These are phyloP conservation scores for Agapornis canus DNA, from an alignment of 2,797 vertebrate species.

Conservation along the genomic window DNA sequence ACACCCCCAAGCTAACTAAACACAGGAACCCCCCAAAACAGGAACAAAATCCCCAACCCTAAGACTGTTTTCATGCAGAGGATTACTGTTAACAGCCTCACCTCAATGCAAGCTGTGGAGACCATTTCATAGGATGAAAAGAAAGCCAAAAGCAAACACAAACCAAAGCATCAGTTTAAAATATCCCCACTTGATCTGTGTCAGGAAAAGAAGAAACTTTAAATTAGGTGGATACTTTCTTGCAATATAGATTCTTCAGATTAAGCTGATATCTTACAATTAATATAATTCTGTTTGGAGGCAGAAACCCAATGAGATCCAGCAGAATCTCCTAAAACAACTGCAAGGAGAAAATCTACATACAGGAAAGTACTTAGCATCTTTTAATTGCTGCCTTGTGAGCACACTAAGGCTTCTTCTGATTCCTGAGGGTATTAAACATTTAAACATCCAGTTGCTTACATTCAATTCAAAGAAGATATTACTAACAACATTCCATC, in stretches of 20 bases:
- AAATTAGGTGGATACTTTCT: neutral
- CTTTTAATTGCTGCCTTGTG: neutral
- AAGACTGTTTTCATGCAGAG: neutral
- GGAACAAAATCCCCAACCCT: neutral
- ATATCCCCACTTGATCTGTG: neutral
- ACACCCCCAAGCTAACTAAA: neutral
- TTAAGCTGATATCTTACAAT: neutral
- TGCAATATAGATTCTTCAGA: neutral
- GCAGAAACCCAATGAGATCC: neutral
- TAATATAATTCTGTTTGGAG: neutral
- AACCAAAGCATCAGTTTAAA: neutral
- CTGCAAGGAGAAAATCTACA: neutral
- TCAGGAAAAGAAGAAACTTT: neutral
- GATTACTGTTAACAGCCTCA: neutral
- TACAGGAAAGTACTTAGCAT: neutral
- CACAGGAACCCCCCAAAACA: no score
- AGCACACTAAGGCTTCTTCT: neutral
- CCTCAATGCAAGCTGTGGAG: accelerated
- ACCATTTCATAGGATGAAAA: neutral
- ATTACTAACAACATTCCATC: neutral
- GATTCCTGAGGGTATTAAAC: neutral
- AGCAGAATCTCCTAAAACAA: neutral
- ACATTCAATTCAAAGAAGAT: neutral
- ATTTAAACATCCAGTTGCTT: neutral
- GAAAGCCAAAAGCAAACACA: neutral